Base-by-base conservation (phyloP, 1,140 invertebrate genomes). In the Cephus cinctus region DNA sequence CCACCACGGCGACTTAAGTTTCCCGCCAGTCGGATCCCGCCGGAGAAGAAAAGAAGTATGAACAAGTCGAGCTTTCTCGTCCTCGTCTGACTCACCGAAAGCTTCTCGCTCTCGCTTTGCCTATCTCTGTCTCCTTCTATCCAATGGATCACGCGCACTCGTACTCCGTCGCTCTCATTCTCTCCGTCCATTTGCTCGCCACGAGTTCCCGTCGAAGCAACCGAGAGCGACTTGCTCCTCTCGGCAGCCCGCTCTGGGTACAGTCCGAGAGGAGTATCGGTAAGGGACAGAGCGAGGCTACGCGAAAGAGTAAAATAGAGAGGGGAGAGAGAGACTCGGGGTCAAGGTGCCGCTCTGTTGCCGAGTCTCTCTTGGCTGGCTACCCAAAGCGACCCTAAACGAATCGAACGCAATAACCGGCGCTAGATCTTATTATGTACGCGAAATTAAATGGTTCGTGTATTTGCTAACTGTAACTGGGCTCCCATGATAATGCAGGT, bases 121-220 rank as follows among this genome's bases (percentile, higher is more conserved):
- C 41, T 9, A 16, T 19, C 16, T 35, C 23, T 25, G 14, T 20
- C 22, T 30, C 9, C 35, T 19, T 16, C 22, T 19, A 15, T 11
- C 23, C 20, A n/a, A n/a, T 27, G 23, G 45, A 40, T 43, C 38
- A 20, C 48, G 45, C 43, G 15, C 14, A 31, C 49, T 45, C 23
- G 31, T 36, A 27, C 46, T 49, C 47, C 18, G 31, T 41, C 35
- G 38, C 30, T 15, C 22, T 43, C 31, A 31, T 22, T 38, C 20
- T 42, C 38, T 44, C 22, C 22, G n/a, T 31, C 14, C 32, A n/a
- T n/a, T n/a, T n/a, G n/a, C 27, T 21, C 25, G 18, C 46, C n/a
- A 12, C 35, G 19, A 39, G 30, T 4, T 22, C 18, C 14, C 21
- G 15, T 82, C 82, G 81, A 85, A 85, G 83, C 81, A 80, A 85